These are phyloP conservation scores for Octopus sinensis DNA, from an alignment of 1,140 invertebrate genomes.

Conservation along the genomic window DNA sequence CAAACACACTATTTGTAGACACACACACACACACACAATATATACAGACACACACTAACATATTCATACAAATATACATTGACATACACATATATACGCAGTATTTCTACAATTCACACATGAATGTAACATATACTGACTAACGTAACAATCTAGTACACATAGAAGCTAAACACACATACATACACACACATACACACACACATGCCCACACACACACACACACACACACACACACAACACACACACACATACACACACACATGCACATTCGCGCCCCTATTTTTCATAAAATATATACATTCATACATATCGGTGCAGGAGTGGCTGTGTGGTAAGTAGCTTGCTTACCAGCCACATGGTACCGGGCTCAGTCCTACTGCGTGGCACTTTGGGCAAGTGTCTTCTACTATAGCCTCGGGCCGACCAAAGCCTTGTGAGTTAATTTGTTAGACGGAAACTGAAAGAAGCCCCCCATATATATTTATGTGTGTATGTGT, in stretches of 20 bases:
- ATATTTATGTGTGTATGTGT: too few relatives aligned
- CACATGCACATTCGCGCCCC: not conserved
- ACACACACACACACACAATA: not conserved
- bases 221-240: slow-evolving; percentile 16
- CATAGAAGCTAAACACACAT: not conserved
- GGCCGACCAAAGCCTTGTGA: too few relatives aligned
- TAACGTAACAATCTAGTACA: not conserved
- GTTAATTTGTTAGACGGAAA: too few relatives aligned
- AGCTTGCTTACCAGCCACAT: too few relatives aligned
- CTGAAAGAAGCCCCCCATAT: too few relatives aligned
- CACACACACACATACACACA: slow-evolving; percentile 3
- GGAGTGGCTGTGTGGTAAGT: too few relatives aligned
- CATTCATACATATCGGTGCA: not conserved
- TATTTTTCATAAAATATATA: not conserved
- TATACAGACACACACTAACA: not conserved
- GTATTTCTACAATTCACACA: not conserved
- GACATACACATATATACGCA: not conserved
- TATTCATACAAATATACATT: not conserved
- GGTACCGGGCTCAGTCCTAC: too few relatives aligned
- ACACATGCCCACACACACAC: slow-evolving; percentile 19
- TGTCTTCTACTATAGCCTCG: too few relatives aligned
- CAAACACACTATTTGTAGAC: not conserved
- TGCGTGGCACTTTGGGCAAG: too few relatives aligned
- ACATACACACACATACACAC: slow-evolving; percentile 15
- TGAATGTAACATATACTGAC: not conserved